phyloP scores from a whole-genome alignment of 2,797 vertebrate species.

The Urocyon cinereoargenteus region DNA sequence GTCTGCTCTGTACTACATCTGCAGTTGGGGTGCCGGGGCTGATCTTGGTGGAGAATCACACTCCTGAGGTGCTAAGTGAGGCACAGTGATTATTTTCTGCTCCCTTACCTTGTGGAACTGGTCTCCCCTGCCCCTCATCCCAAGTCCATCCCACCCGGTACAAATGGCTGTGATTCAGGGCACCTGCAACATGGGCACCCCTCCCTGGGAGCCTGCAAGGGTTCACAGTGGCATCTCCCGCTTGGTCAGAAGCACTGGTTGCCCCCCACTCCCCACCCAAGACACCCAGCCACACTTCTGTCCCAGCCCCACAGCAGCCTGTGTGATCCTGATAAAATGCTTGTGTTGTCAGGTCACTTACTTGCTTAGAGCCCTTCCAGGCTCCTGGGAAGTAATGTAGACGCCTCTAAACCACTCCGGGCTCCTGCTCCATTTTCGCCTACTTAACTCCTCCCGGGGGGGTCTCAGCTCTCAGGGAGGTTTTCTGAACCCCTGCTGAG shows the following conservation, averaged over 20 bases:
- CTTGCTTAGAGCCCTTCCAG: background rate
- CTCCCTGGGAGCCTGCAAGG: background rate
- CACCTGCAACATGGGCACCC: background rate
- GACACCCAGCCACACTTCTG: background rate
- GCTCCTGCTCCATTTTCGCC: background rate
- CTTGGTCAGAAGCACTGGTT: background rate
- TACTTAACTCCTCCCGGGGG: background rate
- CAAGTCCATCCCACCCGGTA: background rate
- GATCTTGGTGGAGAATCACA: background rate
- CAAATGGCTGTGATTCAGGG: background rate
- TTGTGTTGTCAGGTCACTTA: background rate
- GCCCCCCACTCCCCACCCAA: accelerated
- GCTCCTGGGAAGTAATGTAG: background rate
- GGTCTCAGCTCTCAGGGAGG: background rate
- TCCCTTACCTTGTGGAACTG: background rate
- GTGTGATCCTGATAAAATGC: background rate
- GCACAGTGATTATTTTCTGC: background rate
- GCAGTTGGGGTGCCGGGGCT: background rate
- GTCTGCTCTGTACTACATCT: background rate
- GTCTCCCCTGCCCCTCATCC: background rate
- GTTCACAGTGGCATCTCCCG: background rate
- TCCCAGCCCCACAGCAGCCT: too few relatives aligned
- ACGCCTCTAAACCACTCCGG: background rate
- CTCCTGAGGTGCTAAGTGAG: background rate
- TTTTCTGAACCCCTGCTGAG: background rate